phyloP scores from a whole-genome alignment of 2,113 vertebrate genomes.

The Anoplopoma fimbria region DNA sequence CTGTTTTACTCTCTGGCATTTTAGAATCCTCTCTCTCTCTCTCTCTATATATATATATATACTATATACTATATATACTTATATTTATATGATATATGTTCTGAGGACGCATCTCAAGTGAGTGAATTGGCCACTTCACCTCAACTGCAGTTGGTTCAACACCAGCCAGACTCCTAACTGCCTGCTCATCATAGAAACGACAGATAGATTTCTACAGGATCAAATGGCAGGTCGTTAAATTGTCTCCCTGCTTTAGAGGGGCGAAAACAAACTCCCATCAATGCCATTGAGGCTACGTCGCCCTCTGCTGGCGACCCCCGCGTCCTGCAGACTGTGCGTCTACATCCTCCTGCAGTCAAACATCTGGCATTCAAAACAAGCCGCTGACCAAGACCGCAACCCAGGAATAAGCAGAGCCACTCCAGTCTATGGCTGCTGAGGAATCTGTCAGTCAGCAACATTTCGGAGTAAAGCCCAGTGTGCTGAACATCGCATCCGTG shows the following conservation, averaged over 20 bases:
- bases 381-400: constrained; percentile 69
- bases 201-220: constrained; percentile 48
- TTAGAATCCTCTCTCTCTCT: not conserved
- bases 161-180: constrained; percentile 43
- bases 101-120: not conserved
- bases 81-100: not conserved
- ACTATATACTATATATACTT: not conserved
- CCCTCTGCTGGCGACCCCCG: constrained; percentile 69
- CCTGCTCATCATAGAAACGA: constrained; percentile 40
- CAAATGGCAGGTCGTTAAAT: constrained; percentile 60
- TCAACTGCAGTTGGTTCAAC: constrained; percentile 28
- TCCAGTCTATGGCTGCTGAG: constrained; percentile 73
- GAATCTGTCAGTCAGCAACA: constrained; percentile 82
- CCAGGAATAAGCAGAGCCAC: constrained; percentile 76
- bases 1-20: not conserved
- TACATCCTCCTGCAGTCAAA: constrained; percentile 44
- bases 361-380: constrained; percentile 79
- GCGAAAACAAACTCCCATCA: not conserved
- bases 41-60: not conserved
- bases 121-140: constrained; percentile 11
- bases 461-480: constrained; percentile 60
- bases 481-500: constrained; percentile 56
- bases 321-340: constrained; percentile 23
- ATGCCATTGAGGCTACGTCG: constrained; percentile 37
- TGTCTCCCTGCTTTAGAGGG: constrained; percentile 10